Percentiles rank a stretch among this genome's conserved stretches.
Evolutionary conservation across 2,888 invertebrate genomes (phyloP).

Genomic region (Rapana venosa): DNA sequence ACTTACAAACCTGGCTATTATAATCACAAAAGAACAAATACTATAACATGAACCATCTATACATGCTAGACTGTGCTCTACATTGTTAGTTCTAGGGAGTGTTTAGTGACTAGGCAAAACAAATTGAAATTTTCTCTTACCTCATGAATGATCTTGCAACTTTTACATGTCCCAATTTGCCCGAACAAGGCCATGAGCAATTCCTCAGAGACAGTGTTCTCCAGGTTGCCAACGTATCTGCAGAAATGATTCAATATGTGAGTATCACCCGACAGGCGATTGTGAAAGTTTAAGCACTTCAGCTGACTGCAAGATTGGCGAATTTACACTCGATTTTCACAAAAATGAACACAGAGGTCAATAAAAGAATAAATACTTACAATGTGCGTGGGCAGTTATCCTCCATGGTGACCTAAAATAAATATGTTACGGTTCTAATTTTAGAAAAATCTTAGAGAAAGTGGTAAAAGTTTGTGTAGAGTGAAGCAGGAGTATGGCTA

Average conservation of each 20-base stretch:
- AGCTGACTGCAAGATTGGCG: slow-evolving; percentile 42
- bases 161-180: slow-evolving; percentile 97
- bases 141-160: slow-evolving; percentile 99
- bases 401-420: slow-evolving; percentile 66
- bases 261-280: slow-evolving; percentile 46
- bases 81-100: slow-evolving; percentile 9
- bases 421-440: slow-evolving; percentile 52
- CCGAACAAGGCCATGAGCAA: slow-evolving; percentile 96
- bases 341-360: slow-evolving; percentile 35
- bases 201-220: slow-evolving; percentile 95
- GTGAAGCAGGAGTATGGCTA: slow-evolving; percentile 68
- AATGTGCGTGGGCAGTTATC: slow-evolving; percentile 69
- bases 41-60: neutral
- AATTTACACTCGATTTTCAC: slow-evolving; percentile 48
- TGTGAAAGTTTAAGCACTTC: slow-evolving; percentile 49
- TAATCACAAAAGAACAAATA: neutral
- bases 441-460: slow-evolving; percentile 29
- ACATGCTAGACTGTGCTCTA: neutral
- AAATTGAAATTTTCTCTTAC: slow-evolving; percentile 75
- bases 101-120: neutral
- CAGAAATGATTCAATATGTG: slow-evolving; percentile 46
- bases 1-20: too few species aligned
- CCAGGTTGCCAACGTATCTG: slow-evolving; percentile 97
- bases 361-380: slow-evolving; percentile 61
- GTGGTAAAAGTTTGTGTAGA: slow-evolving; percentile 47